These are phyloP conservation scores for Empidonax traillii DNA, from an alignment of 2,113 vertebrate genomes.

Conservation along the genomic window DNA sequence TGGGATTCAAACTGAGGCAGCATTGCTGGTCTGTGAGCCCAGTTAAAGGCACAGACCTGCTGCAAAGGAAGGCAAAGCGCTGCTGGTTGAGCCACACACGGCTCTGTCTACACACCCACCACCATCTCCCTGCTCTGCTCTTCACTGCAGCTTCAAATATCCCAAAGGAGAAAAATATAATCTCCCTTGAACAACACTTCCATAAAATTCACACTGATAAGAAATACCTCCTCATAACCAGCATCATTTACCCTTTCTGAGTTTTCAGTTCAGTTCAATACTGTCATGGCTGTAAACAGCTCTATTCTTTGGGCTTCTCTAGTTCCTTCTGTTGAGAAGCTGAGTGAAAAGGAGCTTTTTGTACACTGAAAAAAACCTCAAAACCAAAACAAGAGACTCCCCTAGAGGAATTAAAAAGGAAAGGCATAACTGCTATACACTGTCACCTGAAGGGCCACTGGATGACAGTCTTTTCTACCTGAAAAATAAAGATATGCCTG, in stretches of 20 bases:
- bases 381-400: not conserved
- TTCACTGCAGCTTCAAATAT: not conserved
- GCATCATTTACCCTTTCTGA: not conserved
- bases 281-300: not conserved
- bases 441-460: not conserved
- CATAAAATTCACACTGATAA: not conserved
- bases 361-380: not conserved
- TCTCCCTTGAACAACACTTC: not conserved
- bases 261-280: not conserved
- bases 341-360: not conserved
- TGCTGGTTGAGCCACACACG: not conserved
- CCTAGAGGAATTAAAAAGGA: not conserved
- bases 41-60: not conserved
- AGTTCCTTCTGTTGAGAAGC: not conserved
- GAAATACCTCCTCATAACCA: not conserved
- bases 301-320: not conserved
- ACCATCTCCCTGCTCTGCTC: not conserved
- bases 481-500: not conserved
- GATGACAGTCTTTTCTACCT: not conserved
- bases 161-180: not conserved
- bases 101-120: fast-evolving
- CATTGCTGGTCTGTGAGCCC: not conserved
- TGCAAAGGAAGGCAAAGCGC: not conserved
- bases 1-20: not conserved
- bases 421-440: not conserved